A percentile compares a stretch with the other conserved stretches of the same genome.
Conservation (phyloP, 2,113 vertebrate species). For the Clarias macrocephalus region DNA sequence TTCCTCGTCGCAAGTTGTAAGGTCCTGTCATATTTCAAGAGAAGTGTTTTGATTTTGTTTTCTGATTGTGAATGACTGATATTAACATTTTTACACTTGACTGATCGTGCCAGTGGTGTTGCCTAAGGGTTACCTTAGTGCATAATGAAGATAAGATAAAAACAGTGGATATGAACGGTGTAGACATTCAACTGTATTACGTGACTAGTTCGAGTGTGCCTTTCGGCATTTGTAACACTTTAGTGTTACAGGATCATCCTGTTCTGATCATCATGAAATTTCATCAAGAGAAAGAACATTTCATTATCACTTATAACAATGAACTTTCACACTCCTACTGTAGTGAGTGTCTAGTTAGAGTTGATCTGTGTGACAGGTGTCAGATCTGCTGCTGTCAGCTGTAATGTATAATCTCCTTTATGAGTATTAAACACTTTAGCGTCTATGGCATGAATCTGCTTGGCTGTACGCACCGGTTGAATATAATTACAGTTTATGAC, state of each 20-base stretch:
- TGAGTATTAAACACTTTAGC: slow-evolving; percentile 34
- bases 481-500: not conserved
- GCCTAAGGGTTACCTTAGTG: not conserved
- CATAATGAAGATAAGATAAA: not conserved
- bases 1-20: no score
- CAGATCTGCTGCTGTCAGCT: slow-evolving; percentile 30
- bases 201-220: not conserved
- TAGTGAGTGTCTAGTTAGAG: no score
- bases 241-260: not conserved
- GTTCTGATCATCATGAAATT: not conserved
- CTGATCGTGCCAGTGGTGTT: not conserved
- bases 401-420: slow-evolving; percentile 47
- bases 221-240: not conserved
- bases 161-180: not conserved
- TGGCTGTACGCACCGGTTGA: not conserved
- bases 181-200: not conserved
- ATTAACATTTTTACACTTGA: not conserved
- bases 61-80: not conserved
- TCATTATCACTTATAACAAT: not conserved
- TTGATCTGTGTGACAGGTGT: not conserved
- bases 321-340: not conserved
- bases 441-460: not conserved
- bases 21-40: not conserved
- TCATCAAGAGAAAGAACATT: not conserved
- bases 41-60: not conserved